Base-by-base conservation (phyloP, 37 sponge, comb jelly and placozoan species). In the Geodia barretti region DNA sequence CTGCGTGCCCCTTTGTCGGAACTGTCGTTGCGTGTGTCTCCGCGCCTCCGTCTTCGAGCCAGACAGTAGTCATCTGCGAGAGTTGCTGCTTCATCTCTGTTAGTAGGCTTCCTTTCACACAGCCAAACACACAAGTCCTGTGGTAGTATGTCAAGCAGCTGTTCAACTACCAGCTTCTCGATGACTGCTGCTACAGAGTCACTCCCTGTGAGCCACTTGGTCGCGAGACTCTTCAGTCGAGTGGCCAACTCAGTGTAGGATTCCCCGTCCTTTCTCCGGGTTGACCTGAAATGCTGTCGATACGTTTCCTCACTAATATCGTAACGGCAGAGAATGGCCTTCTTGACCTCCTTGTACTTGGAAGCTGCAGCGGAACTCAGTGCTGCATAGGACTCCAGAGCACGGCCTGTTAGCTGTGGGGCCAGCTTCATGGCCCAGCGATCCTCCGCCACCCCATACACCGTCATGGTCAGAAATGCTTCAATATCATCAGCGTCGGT, bases 51-150 rank as follows among this genome's bases (percentile, higher is more conserved):
- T n/a, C n/a, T n/a, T n/a, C 74, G 41, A 3, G 69, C 74, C 47
- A 42, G 68, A 64, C 28, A n/a, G 68, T 74, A 83, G 68, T 83
- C 75, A 25, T 83, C 83, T 30, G 83, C 83, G 23, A 83, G 60
- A 31, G 28, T 38, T n/a, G 38, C 73, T 28, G 38, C 7, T 73
- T 81, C 65, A 24, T 81, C 82, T 28, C 71, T 23, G 8, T 75
- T 36, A 31, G 59, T 43, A 30, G 75, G 83, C 64, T 83, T 62
- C 20, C 75, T 31, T 47, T 74, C 83, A 0, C 68, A 39, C 66
- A 83, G 42, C 83, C 83, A 83, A 17, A 83, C 47, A 30, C 66
- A 41, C 30, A 83, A 23, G 19, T 74, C 83, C 35, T 41, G 41
- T 34, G 75, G 68, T 68, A 71, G n/a, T n/a, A n/a, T n/a, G 36